Evolutionary conservation across 2,797 vertebrate genomes (phyloP).

Genomic region (Clarias fuscus): DNA sequence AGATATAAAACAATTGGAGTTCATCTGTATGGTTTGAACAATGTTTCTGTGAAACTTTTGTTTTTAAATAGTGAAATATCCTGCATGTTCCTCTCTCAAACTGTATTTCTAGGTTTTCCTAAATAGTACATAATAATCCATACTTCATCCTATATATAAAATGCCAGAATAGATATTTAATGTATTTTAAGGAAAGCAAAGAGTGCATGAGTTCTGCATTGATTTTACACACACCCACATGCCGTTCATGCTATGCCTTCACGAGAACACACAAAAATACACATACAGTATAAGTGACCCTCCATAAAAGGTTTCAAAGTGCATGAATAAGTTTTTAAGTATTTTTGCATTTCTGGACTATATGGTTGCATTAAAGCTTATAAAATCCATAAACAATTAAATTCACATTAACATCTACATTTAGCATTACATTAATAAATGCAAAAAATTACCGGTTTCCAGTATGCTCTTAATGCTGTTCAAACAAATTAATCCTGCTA

Average conservation of each 20-base stretch:
- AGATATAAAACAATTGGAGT: not conserved
- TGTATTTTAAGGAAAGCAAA: slow-evolving; percentile 1
- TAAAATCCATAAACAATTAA: not conserved
- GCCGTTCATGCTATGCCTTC: not conserved
- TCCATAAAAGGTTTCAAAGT: not conserved
- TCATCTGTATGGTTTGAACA: not conserved
- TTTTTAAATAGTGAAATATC: not conserved
- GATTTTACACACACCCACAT: slow-evolving; percentile 32
- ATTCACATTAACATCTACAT: not conserved
- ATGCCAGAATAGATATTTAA: not conserved
- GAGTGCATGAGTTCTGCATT: slow-evolving; percentile 8
- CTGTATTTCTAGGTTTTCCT: not conserved
- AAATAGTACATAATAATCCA: not conserved
- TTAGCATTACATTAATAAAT: too few species aligned
- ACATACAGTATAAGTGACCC: slow-evolving; percentile 15
- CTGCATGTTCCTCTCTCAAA: not conserved
- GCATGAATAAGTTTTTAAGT: not conserved
- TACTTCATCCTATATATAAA: slow-evolving; percentile 8
- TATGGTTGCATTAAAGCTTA: not conserved
- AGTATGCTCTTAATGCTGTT: not conserved
- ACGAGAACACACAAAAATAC: not conserved
- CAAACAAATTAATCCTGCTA: not conserved
- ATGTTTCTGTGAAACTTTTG: not conserved
- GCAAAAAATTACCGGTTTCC: not conserved
- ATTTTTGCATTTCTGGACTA: slow-evolving; percentile 9